Evolutionary conservation across 2,797 vertebrate genomes (phyloP).

Genomic region (Sphenopsis melanotis): DNA sequence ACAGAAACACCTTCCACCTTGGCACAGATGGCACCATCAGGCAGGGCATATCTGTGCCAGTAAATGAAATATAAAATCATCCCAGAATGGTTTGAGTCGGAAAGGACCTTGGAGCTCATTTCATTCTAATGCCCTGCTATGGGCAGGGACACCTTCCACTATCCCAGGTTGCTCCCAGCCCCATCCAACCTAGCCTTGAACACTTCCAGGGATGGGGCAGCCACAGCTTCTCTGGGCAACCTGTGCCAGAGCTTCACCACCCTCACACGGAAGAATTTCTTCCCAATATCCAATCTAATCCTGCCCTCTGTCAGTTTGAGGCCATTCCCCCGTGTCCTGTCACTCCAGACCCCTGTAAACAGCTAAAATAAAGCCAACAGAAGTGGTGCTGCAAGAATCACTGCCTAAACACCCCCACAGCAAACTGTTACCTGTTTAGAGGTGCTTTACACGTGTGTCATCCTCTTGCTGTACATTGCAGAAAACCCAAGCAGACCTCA

Average conservation of each 20-base stretch:
- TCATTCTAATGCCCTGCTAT: background rate
- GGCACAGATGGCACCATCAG: background rate
- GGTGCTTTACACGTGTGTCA: background rate
- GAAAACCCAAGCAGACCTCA: background rate
- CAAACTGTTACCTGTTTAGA: background rate
- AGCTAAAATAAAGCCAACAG: background rate
- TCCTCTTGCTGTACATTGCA: background rate
- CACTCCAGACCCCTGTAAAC: background rate
- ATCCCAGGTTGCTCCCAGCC: background rate
- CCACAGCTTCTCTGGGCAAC: background rate
- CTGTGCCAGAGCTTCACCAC: background rate
- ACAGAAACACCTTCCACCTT: background rate
- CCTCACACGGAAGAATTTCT: background rate
- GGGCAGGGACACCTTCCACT: background rate
- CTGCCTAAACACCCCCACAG: background rate
- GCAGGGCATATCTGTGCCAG: background rate
- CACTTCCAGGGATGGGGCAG: background rate
- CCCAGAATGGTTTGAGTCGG: background rate
- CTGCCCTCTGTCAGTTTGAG: background rate
- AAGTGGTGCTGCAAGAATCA: rapidly evolving
- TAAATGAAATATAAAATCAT: background rate
- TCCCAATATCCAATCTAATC: background rate
- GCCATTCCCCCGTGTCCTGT: background rate
- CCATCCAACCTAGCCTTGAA: background rate
- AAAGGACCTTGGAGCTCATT: background rate